These are phyloP conservation scores for Ptychoptera contaminata DNA, from an alignment of 2,888 invertebrate genomes.

Conservation along the genomic window DNA sequence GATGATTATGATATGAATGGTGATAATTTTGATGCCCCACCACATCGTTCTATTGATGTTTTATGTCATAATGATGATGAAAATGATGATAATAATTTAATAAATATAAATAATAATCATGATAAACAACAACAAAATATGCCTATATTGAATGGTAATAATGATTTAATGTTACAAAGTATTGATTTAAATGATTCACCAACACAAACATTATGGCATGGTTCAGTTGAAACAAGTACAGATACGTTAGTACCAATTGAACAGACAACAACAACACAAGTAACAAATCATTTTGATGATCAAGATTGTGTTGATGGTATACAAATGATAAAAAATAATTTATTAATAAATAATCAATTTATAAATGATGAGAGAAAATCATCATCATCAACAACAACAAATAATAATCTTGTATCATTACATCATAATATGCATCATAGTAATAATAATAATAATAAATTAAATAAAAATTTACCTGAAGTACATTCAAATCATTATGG, in stretches of 20 bases:
- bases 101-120: conserved; percentile 10
- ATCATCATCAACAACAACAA: conserved; percentile 2
- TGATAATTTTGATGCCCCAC: background rate
- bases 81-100: conserved; percentile 4
- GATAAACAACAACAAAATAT: conserved; percentile 4
- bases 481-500: background rate
- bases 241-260: conserved; percentile 33
- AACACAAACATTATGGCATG: conserved; percentile 19
- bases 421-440: no score
- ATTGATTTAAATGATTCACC: conserved; percentile 17
- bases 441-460: background rate
- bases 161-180: conserved; percentile 16
- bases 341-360: conserved; percentile 8
- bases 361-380: background rate
- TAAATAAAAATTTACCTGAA: background rate
- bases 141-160: background rate
- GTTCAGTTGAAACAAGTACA: conserved; percentile 34
- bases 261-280: conserved; percentile 9
- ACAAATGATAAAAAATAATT: background rate
- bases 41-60: no score
- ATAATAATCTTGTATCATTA: background rate
- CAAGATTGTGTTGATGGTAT: background rate
- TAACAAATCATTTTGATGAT: background rate
- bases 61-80: background rate
- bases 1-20: conserved; percentile 3